Base-by-base conservation (phyloP, 1,140 invertebrate genomes). In the Battus philenor region DNA sequence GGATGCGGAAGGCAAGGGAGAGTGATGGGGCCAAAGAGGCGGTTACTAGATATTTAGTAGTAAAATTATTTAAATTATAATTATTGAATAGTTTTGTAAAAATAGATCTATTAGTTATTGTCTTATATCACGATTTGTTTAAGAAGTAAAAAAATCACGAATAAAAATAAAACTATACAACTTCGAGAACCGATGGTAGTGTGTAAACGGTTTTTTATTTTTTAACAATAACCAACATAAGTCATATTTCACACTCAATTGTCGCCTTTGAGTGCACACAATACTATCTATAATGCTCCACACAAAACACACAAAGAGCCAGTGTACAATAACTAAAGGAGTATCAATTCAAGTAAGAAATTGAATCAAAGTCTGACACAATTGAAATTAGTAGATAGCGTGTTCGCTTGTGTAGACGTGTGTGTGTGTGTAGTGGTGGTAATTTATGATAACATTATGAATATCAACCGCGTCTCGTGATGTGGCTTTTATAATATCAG, bases 331-430 rank as follows among this genome's bases (percentile, higher is more conserved):
- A 41, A 41, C 24, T 8, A 27, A 41, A 41, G 17, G 24, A 41
- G 38, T 41, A 50, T 54, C 50, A 54, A 59, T 59, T 54, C 56
- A 48, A 47, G 47, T 54, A 52, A 59, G 38, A 41, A 59, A 59
- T 59, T 54, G 56, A 59, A 59, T 48, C 55, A 39, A 45, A 58
- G 38, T 41, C 24, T 16, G 22, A 41, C 36, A 43, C 51, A 49
- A 59, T 59, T 55, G 48, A 59, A 59, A 59, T 59, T 55, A 59
- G 52, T 52, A 39, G 46, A 34, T 57, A 50, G 41, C 43, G 45
- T 34, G 46, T 9, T 22, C 29, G 24, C 17, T 22, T 17, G 32
- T 44, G 48, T 52, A n/a, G n/a, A n/a, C 41, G 46, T 9, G 38
- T 41, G 24, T 29, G 38, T 17, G 32, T 44, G 48, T 52, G 49